A percentile compares a stretch with the other conserved stretches of the same genome.
These are phyloP conservation scores for Atractosteus spatula DNA, from an alignment of 2,113 vertebrate genomes.

Conservation along the genomic window DNA sequence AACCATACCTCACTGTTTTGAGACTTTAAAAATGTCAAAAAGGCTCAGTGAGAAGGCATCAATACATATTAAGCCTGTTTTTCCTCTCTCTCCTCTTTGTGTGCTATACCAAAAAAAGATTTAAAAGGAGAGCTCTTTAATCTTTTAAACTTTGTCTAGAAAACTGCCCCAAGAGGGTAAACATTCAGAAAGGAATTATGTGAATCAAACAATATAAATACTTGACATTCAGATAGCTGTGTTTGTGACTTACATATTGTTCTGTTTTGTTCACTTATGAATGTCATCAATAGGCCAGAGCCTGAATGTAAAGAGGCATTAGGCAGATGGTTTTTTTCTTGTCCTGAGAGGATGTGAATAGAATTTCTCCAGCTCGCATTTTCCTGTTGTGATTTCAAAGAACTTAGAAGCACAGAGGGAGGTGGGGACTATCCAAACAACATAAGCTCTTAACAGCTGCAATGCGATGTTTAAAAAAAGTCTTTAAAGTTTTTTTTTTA, in stretches of 20 bases:
- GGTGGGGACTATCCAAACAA: slow-evolving; percentile 42
- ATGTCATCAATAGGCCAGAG: slow-evolving; percentile 27
- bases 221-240: slow-evolving; percentile 26
- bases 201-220: slow-evolving; percentile 14
- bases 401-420: slow-evolving; percentile 39
- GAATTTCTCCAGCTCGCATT: slow-evolving; percentile 49
- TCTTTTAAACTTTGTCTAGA: slow-evolving; percentile 9
- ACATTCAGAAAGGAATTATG: slow-evolving; percentile 19
- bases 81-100: background rate
- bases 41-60: too few species aligned
- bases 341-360: slow-evolving; percentile 48
- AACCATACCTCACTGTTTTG: too few species aligned
- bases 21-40: too few species aligned
- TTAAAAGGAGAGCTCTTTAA: background rate
- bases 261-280: slow-evolving; percentile 23
- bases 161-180: background rate
- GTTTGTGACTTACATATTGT: slow-evolving; percentile 23
- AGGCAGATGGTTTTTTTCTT: slow-evolving; percentile 47
- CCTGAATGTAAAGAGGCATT: slow-evolving; percentile 32
- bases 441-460: slow-evolving; percentile 52
- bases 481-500: slow-evolving; percentile 7
- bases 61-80: background rate
- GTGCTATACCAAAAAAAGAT: background rate
- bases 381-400: slow-evolving; percentile 61
- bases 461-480: slow-evolving; percentile 11